Base-by-base conservation (phyloP, 2,113 vertebrate species). In the Morone chrysops region DNA sequence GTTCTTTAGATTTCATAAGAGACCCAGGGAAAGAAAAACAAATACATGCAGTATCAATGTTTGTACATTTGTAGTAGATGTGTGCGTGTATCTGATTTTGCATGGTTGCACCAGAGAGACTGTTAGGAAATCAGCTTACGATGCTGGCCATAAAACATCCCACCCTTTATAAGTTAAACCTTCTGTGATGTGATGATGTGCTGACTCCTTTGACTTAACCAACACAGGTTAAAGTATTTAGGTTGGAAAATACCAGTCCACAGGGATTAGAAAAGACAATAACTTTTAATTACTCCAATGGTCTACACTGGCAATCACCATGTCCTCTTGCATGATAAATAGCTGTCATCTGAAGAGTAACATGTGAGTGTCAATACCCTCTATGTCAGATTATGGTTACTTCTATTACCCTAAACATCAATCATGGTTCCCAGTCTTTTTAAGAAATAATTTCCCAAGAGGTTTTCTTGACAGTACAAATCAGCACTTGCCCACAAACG, bases 1-100 rank as follows among this genome's bases (percentile, higher is more conserved):
- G 92, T 93, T 92, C 86, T 90, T 88, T 78, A 91, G 84, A 73
- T 91, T 91, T 92, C 87, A 90, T 90, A 90, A 92, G 84, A 81
- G 77, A 85, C 66, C 65, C 51, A 66, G 40, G 53, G 80, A 87
- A 90, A 84, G 69, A 80, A 60, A 90, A 91, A 87, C 82, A 92
- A 89, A 83, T 54, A 31, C 31, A 63, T 18, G 75, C 60, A 57
- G 76, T 80, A 50, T 85, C 73, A 74, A 69, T 82, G 67, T 81
- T 87, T 81, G 84, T 75, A 79, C 75, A 82, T 92, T 88, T 76
- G 80, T 1, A 90, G 72, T 87, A 90, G 85, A 89, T 88, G 89
- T 90, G 75, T 86, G 66, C 6, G 51, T 84, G 84, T 59, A 61
- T 87, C 79, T 85, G 75, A 86, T 84, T 90, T 81, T 70, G 48